Base-by-base conservation (phyloP, 2,888 invertebrate species). In the Sipunculus nudus region DNA sequence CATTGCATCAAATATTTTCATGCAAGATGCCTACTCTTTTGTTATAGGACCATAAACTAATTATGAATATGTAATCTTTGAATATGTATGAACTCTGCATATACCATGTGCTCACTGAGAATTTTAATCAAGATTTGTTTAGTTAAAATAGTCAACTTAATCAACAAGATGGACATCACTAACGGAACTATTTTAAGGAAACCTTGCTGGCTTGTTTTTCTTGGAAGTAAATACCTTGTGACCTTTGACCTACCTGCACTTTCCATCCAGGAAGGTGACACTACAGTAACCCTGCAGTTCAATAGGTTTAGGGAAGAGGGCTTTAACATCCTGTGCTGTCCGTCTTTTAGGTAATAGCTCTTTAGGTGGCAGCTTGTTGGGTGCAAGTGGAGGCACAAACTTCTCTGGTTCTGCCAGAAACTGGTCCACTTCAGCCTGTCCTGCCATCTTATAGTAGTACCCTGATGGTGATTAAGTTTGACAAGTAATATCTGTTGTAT, bases 271-370 rank as follows among this genome's bases (percentile, higher is more conserved):
- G 72, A 77, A 84, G 2, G 82, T 82, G 13, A 84, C 84, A 3
- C 84, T 81, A 66, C 84, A 84, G 67, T 82, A 84, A 13, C 81
- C 81, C 43, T 76, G 72, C 21, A 84, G 62, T 63, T 82, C 78
- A 21, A 78, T 63, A 19, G 66, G 65, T 32, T 70, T 72, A 3
- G 76, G 74, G 58, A 76, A 78, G 50, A 69, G 59, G n/a, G 68
- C 68, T 29, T 71, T 70, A 3, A 76, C 75, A 3, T 79, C 75
- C 3, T 71, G 71, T 6, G 71, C 72, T n/a, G 60, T 68, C 2
- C 71, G 70, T 56, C 78, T 65, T 40, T 63, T 67, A 1, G 84
- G 84, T 50, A 80, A 69, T 57, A 77, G 52, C 48, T 78, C 76
- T 28, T 69, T 68, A 8, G 77, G 67, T 21, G 83, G 83, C 41